Conservation (phyloP, 2,113 vertebrate genomes). For the Carassius carassius region DNA sequence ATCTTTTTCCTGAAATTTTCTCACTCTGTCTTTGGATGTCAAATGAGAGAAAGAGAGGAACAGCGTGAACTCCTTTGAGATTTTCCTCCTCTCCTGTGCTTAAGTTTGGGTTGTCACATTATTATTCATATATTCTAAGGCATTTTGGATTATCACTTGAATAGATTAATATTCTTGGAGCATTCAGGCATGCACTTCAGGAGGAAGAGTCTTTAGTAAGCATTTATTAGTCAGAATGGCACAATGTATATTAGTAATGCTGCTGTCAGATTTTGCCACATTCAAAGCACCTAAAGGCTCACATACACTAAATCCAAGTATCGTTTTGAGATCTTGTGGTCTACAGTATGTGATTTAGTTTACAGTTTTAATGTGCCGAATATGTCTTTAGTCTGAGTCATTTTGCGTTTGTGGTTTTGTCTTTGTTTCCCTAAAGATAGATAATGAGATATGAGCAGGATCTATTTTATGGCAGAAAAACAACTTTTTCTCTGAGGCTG, state of each 20-base stretch:
- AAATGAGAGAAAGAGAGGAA: neutral
- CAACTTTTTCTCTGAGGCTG: slow-evolving; percentile 27
- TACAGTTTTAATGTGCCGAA: neutral
- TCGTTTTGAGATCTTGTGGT: neutral
- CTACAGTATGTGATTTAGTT: neutral
- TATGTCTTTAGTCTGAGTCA: neutral
- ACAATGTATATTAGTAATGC: slow-evolving; percentile 17
- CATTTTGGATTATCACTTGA: slow-evolving; percentile 37
- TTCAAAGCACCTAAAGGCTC: neutral
- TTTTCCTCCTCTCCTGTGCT: neutral
- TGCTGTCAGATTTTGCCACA: neutral
- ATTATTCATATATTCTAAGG: slow-evolving; percentile 52
- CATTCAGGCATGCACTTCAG: neutral
- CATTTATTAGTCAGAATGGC: slow-evolving; percentile 1
- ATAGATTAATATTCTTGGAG: slow-evolving; percentile 17
- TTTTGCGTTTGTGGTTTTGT: slow-evolving; percentile 4
- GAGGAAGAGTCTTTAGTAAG: neutral
- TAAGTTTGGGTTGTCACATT: slow-evolving; percentile 40
- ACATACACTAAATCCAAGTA: neutral
- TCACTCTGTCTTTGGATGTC: neutral
- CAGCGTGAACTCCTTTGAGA: slow-evolving; percentile 14
- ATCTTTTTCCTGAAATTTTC: neutral
- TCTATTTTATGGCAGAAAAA: slow-evolving; percentile 3
- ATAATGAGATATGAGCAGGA: neutral
- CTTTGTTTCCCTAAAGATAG: slow-evolving; percentile 6